phyloP scores from a whole-genome alignment of 2,888 invertebrate species.

The Muscina levida region DNA sequence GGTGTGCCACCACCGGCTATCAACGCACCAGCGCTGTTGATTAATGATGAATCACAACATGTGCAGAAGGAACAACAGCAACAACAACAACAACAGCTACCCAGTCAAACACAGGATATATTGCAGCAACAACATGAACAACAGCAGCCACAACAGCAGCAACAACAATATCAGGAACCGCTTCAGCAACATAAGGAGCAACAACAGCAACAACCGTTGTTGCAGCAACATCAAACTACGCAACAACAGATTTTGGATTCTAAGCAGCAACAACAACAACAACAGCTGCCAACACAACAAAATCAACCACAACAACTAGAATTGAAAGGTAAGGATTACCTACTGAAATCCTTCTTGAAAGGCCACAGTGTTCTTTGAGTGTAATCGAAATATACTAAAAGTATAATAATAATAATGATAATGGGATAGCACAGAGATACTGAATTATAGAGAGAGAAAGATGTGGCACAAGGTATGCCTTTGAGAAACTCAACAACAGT shows the following conservation, averaged over 20 bases:
- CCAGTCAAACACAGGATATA: conserved; percentile 41
- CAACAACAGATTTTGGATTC: conserved; percentile 64
- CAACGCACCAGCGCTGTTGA: conserved; percentile 36
- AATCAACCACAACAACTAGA: conserved; percentile 67
- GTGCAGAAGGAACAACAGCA: conserved; percentile 54
- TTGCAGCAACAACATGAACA: conserved; percentile 23
- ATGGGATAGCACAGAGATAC: too few relatives aligned
- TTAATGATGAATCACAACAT: conserved; percentile 49
- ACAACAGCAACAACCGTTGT: conserved; percentile 67
- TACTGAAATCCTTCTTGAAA: too few relatives aligned
- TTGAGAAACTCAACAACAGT: too few relatives aligned
- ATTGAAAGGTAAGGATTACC: conserved; percentile 53
- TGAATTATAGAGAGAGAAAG: too few relatives aligned
- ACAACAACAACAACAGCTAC: conserved; percentile 58
- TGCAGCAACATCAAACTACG: conserved; percentile 61
- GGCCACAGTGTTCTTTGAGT: too few relatives aligned
- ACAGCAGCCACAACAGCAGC: conserved; percentile 1
- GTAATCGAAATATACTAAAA: too few relatives aligned
- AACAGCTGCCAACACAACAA: conserved; percentile 64
- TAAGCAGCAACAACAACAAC: conserved; percentile 57
- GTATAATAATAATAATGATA: too few relatives aligned
- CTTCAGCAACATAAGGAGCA: neutral
- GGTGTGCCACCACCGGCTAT: conserved; percentile 68
- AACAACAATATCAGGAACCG: conserved; percentile 41
- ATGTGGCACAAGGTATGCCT: too few relatives aligned